phyloP scores from a whole-genome alignment of 2,113 vertebrate genomes.

The Etheostoma spectabile region DNA sequence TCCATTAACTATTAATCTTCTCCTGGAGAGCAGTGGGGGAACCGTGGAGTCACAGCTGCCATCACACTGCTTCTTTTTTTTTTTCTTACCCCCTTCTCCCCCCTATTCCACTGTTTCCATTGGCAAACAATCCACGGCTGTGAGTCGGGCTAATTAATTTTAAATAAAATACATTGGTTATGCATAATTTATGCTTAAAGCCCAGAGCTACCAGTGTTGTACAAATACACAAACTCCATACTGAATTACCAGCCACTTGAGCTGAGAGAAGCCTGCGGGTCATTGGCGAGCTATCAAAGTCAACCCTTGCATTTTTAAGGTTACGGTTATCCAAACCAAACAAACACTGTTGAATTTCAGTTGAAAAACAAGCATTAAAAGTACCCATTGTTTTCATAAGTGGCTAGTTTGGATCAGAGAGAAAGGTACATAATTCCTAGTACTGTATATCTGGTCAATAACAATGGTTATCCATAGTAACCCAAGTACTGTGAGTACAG shows the following conservation, averaged over 20 bases:
- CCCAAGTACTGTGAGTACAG: background rate
- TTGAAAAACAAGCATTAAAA: constrained; percentile 64
- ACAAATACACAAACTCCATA: constrained; percentile 83
- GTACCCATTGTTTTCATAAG: constrained; percentile 40
- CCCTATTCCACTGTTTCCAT: constrained; percentile 70
- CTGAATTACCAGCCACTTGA: constrained; percentile 79
- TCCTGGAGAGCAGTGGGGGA: constrained; percentile 74
- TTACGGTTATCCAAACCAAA: constrained; percentile 77
- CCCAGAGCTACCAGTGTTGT: constrained; percentile 82
- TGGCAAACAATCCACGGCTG: constrained; percentile 73
- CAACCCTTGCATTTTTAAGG: constrained; percentile 49
- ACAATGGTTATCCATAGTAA: constrained; percentile 24
- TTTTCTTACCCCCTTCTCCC: constrained; percentile 30
- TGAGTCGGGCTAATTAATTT: constrained; percentile 83
- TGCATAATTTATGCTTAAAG: constrained; percentile 83
- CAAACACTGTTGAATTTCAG: constrained; percentile 65
- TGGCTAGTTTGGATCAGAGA: constrained; percentile 6
- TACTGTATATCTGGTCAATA: constrained; percentile 6
- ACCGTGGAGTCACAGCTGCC: constrained; percentile 78
- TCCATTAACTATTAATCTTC: constrained; percentile 84
- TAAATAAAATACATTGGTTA: constrained; percentile 82
- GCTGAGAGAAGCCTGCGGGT: constrained; percentile 60
- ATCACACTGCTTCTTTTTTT: constrained; percentile 53
- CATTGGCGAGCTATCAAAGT: constrained; percentile 64
- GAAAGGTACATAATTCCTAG: constrained; percentile 10